phyloP scores from a whole-genome alignment of 2,888 invertebrate genomes.

The Metacarcinus magister region DNA sequence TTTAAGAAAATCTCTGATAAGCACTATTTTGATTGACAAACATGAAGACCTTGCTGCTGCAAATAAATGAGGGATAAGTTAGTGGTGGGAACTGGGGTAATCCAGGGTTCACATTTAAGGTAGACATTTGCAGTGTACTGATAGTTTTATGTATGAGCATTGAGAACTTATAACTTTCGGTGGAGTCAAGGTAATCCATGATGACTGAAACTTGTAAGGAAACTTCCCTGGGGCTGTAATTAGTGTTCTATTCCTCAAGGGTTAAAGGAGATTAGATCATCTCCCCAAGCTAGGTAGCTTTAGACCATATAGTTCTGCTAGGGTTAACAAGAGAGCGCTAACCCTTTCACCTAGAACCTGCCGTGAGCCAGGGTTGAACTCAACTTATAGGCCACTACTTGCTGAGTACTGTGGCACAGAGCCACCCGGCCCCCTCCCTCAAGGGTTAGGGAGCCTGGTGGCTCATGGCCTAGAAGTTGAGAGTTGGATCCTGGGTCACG shows the following conservation, averaged over 20 bases:
- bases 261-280: background rate
- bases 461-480: no score
- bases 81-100: background rate
- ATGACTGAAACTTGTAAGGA: background rate
- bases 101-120: background rate
- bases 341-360: no score
- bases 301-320: no score
- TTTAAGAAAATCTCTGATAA: background rate
- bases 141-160: background rate
- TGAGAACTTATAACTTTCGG: background rate
- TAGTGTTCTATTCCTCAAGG: background rate
- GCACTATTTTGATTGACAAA: background rate
- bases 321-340: no score
- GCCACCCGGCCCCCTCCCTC: no score
- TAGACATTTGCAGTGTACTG: background rate
- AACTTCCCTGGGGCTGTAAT: background rate
- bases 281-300: no score
- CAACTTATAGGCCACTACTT: no score
- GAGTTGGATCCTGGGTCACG: no score
- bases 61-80: slow-evolving; percentile 41
- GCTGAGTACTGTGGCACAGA: no score
- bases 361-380: no score
- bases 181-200: background rate
- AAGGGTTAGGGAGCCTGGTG: no score
- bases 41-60: background rate